A percentile compares a stretch with the other conserved stretches of the same genome.
Conservation (phyloP, 2,113 vertebrate species). For the Brevimyrus niger region DNA sequence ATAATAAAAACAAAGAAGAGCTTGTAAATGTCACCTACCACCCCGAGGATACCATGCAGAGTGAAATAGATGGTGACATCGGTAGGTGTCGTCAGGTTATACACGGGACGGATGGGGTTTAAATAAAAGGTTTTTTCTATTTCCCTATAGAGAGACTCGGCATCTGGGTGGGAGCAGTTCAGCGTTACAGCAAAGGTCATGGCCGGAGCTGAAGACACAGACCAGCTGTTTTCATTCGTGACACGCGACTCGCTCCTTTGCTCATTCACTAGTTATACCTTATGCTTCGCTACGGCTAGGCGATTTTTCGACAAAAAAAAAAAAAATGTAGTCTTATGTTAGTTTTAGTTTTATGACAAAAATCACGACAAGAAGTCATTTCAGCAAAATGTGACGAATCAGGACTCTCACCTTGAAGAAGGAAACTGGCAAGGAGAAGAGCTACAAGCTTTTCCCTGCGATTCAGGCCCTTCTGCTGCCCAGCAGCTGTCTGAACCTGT, state of each 20-base stretch:
- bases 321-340: not conserved
- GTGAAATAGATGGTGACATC: conserved; percentile 40
- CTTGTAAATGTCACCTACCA: conserved; percentile 44
- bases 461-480: not conserved
- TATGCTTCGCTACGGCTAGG: not conserved
- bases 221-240: not conserved
- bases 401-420: conserved; percentile 7
- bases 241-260: not conserved
- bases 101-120: conserved; percentile 49
- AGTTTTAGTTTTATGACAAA: not conserved
- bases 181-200: conserved; percentile 8
- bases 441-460: not conserved
- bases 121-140: conserved; percentile 38
- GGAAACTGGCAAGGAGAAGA: not conserved
- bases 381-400: not conserved
- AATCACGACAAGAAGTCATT: not conserved
- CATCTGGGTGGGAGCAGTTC: conserved; percentile 47
- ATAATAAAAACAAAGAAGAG: not conserved
- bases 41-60: conserved; percentile 57
- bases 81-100: conserved; percentile 32
- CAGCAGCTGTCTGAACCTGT: not conserved
- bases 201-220: conserved; percentile 30
- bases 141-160: conserved; percentile 39
- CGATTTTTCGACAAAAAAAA: not conserved
- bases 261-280: not conserved